These are phyloP conservation scores for Catostomus latipinnis DNA, from an alignment of 2,797 vertebrate genomes.

Conservation along the genomic window DNA sequence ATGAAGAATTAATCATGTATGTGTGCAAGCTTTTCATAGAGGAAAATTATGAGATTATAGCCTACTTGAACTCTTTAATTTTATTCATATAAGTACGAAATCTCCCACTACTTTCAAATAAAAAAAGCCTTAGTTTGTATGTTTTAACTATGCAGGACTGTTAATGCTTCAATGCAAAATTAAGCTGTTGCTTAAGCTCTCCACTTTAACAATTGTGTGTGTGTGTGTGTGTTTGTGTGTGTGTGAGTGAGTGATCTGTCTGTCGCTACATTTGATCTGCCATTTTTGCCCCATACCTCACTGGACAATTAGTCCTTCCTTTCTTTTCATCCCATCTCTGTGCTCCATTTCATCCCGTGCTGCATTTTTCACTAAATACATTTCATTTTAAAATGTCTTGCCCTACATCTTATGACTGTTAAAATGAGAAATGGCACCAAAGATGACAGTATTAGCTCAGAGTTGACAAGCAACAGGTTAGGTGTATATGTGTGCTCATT, in stretches of 20 bases:
- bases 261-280: slow-evolving; percentile 34
- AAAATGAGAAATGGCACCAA: slow-evolving; percentile 48
- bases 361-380: not conserved
- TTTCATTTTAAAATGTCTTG: not conserved
- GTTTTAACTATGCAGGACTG: slow-evolving; percentile 83
- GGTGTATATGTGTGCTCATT: slow-evolving; percentile 15
- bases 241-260: slow-evolving; percentile 8
- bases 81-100: slow-evolving; percentile 67
- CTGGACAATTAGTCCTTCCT: slow-evolving; percentile 71
- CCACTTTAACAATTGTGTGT: slow-evolving; percentile 70
- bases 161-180: slow-evolving; percentile 79
- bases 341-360: not conserved
- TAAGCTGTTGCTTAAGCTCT: slow-evolving; percentile 75
- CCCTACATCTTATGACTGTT: slow-evolving; percentile 25
- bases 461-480: slow-evolving; percentile 29
- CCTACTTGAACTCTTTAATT: slow-evolving; percentile 79
- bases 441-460: slow-evolving; percentile 34
- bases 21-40: slow-evolving; percentile 53
- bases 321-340: not conserved
- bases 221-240: slow-evolving; percentile 58
- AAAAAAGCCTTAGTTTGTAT: slow-evolving; percentile 81
- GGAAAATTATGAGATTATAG: slow-evolving; percentile 71
- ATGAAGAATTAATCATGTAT: slow-evolving; percentile 51
- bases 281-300: slow-evolving; percentile 68
- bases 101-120: slow-evolving; percentile 69